Base-by-base conservation (phyloP, 2,113 vertebrate genomes). In the Atherinomorus stipes region DNA sequence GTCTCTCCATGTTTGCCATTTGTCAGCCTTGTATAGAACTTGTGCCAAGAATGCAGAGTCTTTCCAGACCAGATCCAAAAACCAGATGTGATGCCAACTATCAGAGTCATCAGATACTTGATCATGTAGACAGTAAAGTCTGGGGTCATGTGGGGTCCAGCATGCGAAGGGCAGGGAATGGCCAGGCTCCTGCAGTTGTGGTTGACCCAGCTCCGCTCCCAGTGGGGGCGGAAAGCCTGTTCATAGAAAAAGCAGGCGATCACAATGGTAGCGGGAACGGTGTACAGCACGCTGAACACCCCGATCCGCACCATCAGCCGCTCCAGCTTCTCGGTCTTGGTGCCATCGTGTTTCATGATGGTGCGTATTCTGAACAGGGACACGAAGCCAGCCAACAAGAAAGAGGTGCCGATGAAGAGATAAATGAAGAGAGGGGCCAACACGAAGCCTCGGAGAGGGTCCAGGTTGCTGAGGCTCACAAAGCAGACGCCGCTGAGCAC, bases 31-130 rank as follows among this genome's bases (percentile, higher is more conserved):
- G 95, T 95, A 91, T 99, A 99, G 89, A 99, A 99, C 90, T 97
- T 99, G 44, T 94, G 94, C 98, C 98, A 99, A 2, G 98, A 99
- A 21, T 98, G 96, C 80, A 99, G 93, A n/a, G 98, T 99, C 93
- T 99, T 99, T 28, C 98, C 97, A 0, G 98, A 99, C 98, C 98
- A 99, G 93, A 99, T 99, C 98, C 98, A 99, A 92, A 99, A 99
- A 13, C 98, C 98, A 0, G 98, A 99, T 61, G 98, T 99, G 95
- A 99, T 99, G 78, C 98, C 97, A 76, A 99, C 98, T 65, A 99
- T 99, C 84, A 99, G 96, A 19, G 98, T 99, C 98, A 99, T 99
- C 90, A 99, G 96, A 89, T 99, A 99, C 91, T 99, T 99, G 91
- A 99, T 99, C 97, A 99, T 99, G 93, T 97, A 99, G 92, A 99